phyloP scores from a whole-genome alignment of 2,888 invertebrate genomes.

The Alcis repandata region DNA sequence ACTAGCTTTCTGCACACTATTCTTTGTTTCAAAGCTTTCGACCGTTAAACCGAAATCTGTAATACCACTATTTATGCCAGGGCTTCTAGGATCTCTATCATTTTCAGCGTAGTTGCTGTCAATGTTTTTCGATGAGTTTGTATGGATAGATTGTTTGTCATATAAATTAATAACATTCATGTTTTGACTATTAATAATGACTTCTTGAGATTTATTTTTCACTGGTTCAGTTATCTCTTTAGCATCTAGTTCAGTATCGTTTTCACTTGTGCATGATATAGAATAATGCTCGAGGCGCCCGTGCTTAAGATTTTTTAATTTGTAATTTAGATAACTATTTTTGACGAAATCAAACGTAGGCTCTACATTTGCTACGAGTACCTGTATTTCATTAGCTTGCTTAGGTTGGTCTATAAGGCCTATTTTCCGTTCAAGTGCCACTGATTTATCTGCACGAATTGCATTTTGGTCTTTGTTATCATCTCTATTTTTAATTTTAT shows the following conservation, averaged over 20 bases:
- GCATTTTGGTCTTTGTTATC: slow-evolving; percentile 21
- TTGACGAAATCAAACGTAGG: slow-evolving; percentile 62
- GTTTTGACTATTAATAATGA: slow-evolving; percentile 30
- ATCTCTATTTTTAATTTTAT: slow-evolving; percentile 26
- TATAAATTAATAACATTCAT: slow-evolving; percentile 64
- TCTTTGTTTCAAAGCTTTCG: slow-evolving; percentile 34
- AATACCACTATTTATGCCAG: slow-evolving; percentile 45
- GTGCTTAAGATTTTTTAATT: slow-evolving; percentile 63
- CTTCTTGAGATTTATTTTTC: slow-evolving; percentile 4
- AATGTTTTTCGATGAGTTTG: slow-evolving; percentile 56
- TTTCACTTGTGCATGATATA: slow-evolving; percentile 53
- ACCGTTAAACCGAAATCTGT: slow-evolving; percentile 43
- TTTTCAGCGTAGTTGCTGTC: slow-evolving; percentile 42
- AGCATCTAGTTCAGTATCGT: slow-evolving; percentile 35
- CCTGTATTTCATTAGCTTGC: slow-evolving; percentile 64
- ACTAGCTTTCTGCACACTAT: slow-evolving; percentile 36
- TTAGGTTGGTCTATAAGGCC: slow-evolving; percentile 40
- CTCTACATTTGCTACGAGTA: slow-evolving; percentile 64
- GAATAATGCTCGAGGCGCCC: slow-evolving; percentile 67
- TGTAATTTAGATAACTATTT: slow-evolving; percentile 67
- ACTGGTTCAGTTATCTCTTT: slow-evolving; percentile 27
- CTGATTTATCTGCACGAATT: slow-evolving; percentile 2
- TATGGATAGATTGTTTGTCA: slow-evolving; percentile 56
- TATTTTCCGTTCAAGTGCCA: slow-evolving; percentile 1
- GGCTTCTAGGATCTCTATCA: slow-evolving; percentile 34